Base-by-base conservation (phyloP, 1,140 invertebrate species). In the Zaprionus ghesquierei region DNA sequence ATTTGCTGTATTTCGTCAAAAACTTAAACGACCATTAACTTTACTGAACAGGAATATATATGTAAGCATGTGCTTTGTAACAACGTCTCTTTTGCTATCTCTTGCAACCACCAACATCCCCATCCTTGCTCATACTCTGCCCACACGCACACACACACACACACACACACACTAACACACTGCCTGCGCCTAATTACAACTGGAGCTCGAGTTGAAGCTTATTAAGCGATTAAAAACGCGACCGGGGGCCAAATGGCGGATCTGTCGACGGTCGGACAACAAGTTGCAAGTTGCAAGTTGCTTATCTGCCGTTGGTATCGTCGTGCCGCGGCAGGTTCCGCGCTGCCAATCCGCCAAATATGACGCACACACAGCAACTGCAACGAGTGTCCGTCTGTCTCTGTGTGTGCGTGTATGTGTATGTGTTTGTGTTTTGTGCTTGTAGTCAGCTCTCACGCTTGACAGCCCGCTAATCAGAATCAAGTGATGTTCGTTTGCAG, bases 401-500 rank as follows among this genome's bases (percentile, higher is more conserved):
- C 6, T 27, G 22, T 59, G 18, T 27, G 8, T 68, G 4, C 46
- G 13, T 66, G 22, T 50, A 10, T 38, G 13, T 49, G 50, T 62
- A 15, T 59, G 56, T 50, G 46, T 65, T 22, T 79, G 46, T 55
- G 59, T 76, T 44, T 44, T 68, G 64, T 73, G 46, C 63, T 35
- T 64, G 58, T 33, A 58, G 65, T 53, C 66, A 87, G 69, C 75
- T 69, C 72, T 89, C 84, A 89, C 84, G 84, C 84, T 89, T 89
- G 84, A 89, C 84, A 89, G 84, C 84, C 79, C 85, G 84, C 84
- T 89, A 89, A 89, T 89, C 84, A 89, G 84, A 89, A 89, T 89
- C 84, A 89, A 89, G 84, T 89, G 84, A 89, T 89, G 84, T 84
- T 89, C 84, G 84, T 72, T 82, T 78, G 75, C 75, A 71, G 78